Conservation (phyloP, 1,140 invertebrate species). For the Vanessa tameamea region DNA sequence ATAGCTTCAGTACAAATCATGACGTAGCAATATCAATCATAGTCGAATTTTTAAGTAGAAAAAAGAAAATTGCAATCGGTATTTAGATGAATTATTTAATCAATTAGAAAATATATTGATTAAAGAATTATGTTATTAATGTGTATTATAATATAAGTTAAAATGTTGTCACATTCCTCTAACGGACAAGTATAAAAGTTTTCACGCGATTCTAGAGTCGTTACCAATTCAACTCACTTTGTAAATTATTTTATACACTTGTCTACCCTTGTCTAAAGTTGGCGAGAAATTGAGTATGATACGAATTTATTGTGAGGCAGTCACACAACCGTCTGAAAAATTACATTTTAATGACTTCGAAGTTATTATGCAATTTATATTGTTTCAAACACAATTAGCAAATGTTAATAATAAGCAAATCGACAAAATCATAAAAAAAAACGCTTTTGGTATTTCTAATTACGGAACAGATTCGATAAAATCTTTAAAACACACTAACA, state of each 20-base stretch:
- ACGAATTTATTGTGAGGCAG: constrained; percentile 39
- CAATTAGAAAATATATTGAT: too few relatives aligned
- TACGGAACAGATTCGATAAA: too few relatives aligned
- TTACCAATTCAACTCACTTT: constrained; percentile 49
- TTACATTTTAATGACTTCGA: neutral
- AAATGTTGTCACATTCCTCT: neutral
- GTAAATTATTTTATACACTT: constrained; percentile 64
- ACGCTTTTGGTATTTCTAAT: too few relatives aligned
- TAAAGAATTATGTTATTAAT: neutral
- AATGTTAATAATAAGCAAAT: neutral
- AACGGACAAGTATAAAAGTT: constrained; percentile 22
- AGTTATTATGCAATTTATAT: neutral
- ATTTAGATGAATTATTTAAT: too few relatives aligned
- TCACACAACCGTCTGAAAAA: neutral
- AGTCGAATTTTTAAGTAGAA: too few relatives aligned
- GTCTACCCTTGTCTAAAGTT: constrained; percentile 54
- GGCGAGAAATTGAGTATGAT: constrained; percentile 49
- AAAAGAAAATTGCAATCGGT: too few relatives aligned
- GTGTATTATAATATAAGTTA: neutral
- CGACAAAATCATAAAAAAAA: too few relatives aligned
- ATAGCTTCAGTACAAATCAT: too few relatives aligned
- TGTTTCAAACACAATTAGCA: neutral
- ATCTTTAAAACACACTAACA: too few relatives aligned
- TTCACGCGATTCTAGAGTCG: constrained; percentile 4
- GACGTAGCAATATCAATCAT: too few relatives aligned